These are phyloP conservation scores for Rapana venosa DNA, from an alignment of 2,888 invertebrate species.

Conservation along the genomic window DNA sequence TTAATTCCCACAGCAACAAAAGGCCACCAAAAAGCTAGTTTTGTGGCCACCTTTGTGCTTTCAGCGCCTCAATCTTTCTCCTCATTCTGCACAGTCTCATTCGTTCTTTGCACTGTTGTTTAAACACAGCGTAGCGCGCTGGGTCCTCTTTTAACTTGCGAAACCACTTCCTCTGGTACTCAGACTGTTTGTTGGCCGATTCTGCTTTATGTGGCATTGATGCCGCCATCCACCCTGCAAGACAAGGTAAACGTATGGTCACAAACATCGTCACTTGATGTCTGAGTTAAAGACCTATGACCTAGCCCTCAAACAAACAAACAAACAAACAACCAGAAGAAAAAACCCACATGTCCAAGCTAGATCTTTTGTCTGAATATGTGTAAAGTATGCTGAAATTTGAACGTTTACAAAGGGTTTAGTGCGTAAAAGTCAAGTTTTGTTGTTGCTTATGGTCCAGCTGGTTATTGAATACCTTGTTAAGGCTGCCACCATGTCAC, in stretches of 20 bases:
- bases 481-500: too few relatives aligned
- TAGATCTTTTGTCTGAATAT: neutral
- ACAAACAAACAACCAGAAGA: too few relatives aligned
- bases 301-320: neutral
- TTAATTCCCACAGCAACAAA: too few relatives aligned
- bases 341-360: too few relatives aligned
- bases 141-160: conserved; percentile 26
- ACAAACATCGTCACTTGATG: neutral
- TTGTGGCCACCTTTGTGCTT: neutral
- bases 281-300: neutral
- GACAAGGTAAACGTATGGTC: neutral
- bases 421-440: too few relatives aligned
- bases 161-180: conserved; percentile 30
- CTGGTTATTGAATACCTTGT: too few relatives aligned
- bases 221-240: conserved; percentile 14
- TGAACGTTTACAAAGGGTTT: neutral
- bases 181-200: conserved; percentile 4
- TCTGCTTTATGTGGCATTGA: neutral
- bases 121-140: conserved; percentile 22
- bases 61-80: neutral
- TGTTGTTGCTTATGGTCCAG: too few relatives aligned
- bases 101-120: conserved; percentile 23
- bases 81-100: conserved; percentile 22
- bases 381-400: neutral
- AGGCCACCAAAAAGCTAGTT: neutral